phyloP scores from a whole-genome alignment of 2,797 vertebrate species.

The Tadarida brasiliensis region DNA sequence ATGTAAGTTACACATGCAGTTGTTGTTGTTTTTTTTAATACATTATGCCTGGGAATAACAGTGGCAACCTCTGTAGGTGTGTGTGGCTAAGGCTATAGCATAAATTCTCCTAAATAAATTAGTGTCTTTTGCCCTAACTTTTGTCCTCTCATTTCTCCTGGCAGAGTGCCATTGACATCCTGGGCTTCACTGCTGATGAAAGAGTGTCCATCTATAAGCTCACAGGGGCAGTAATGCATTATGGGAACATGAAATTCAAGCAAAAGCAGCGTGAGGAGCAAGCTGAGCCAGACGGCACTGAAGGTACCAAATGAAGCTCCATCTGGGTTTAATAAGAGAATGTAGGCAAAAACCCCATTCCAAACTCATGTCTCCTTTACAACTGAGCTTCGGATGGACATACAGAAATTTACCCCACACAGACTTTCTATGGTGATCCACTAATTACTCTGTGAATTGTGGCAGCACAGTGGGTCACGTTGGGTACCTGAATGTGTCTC shows the following conservation, averaged over 20 bases:
- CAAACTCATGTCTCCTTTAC: neutral
- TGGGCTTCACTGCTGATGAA: constrained; percentile 92
- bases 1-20: constrained; percentile 72
- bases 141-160: neutral
- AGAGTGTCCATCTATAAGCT: constrained; percentile 92
- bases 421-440: neutral
- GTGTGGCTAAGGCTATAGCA: neutral
- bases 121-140: neutral
- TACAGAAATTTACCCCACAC: neutral
- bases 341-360: neutral
- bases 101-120: constrained; percentile 35
- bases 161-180: constrained; percentile 90
- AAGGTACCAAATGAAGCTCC: constrained; percentile 86
- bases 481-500: constrained; percentile 43
- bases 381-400: neutral
- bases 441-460: neutral
- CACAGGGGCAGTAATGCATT: constrained; percentile 92
- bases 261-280: constrained; percentile 95
- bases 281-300: constrained; percentile 93
- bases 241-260: constrained; percentile 94
- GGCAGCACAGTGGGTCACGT: neutral
- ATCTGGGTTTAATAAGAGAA: neutral
- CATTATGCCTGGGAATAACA: neutral
- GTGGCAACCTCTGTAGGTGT: neutral
- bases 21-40: neutral